Evolutionary conservation across 2,113 vertebrate genomes (phyloP).

Genomic region (Orientallactaga bullata): DNA sequence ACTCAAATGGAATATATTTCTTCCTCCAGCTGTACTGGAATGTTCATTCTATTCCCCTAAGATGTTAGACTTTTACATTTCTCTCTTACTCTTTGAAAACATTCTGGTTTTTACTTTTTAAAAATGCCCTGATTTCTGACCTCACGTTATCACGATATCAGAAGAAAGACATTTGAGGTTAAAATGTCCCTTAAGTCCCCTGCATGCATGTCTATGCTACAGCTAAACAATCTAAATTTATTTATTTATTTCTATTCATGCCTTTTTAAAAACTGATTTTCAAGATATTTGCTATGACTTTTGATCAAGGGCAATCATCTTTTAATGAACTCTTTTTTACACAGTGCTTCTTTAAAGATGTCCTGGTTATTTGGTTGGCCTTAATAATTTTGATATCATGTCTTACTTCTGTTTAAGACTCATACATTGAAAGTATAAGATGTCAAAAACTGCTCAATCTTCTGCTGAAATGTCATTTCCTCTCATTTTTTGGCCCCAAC

Average conservation of each 20-base stretch:
- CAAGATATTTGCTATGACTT: slow-evolving; percentile 2
- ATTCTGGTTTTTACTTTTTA: background rate
- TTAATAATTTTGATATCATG: slow-evolving; percentile 48
- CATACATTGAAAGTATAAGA: slow-evolving; percentile 20
- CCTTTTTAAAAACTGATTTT: background rate
- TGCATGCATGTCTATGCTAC: background rate
- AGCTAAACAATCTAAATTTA: background rate
- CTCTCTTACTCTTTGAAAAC: background rate
- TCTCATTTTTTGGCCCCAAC: background rate
- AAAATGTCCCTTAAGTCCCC: slow-evolving; percentile 12
- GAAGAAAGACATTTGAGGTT: background rate
- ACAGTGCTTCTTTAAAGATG: background rate
- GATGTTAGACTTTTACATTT: slow-evolving; percentile 24
- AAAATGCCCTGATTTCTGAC: background rate
- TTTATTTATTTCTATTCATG: background rate
- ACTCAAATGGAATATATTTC: slow-evolving; percentile 10
- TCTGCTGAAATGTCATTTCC: slow-evolving; percentile 4
- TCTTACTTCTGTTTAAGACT: background rate
- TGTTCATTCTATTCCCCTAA: slow-evolving; percentile 5
- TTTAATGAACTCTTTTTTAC: slow-evolving; percentile 21
- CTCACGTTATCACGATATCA: slow-evolving; percentile 26
- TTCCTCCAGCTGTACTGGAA: background rate
- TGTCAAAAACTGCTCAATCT: slow-evolving; percentile 29
- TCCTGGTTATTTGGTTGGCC: background rate
- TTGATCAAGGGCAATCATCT: slow-evolving; percentile 12